These are phyloP conservation scores for Trachymyrmex septentrionalis DNA, from an alignment of 1,140 invertebrate species.

Conservation along the genomic window DNA sequence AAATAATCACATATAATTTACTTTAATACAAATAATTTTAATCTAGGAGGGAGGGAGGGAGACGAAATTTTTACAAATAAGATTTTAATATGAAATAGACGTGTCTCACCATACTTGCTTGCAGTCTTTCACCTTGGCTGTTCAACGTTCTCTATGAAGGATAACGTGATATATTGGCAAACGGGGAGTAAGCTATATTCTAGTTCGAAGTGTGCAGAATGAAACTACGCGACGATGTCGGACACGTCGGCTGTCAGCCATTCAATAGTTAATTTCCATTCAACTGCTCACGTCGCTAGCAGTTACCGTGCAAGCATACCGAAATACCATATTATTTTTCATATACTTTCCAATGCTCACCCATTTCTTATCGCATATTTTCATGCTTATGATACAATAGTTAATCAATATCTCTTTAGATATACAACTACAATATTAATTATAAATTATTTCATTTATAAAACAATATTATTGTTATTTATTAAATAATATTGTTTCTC, in stretches of 20 bases:
- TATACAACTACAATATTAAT: background rate
- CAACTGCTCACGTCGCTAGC: conserved; percentile 56
- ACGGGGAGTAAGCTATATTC: conserved; percentile 61
- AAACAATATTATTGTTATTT: background rate
- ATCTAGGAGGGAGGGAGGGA: too few relatives aligned
- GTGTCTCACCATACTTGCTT: background rate
- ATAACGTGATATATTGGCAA: conserved; percentile 67
- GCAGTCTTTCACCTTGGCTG: conserved; percentile 30
- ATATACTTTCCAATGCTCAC: background rate
- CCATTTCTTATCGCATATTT: conserved; percentile 9
- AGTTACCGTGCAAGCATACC: conserved; percentile 34
- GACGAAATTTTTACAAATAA: background rate
- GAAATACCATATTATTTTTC: conserved; percentile 28
- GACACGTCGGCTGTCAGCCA: conserved; percentile 75
- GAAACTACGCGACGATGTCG: conserved; percentile 67
- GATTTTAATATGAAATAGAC: conserved; percentile 20
- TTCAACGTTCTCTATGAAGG: conserved; percentile 59
- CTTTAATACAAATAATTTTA: background rate
- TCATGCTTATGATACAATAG: background rate
- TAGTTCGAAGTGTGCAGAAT: conserved; percentile 30
- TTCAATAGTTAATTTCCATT: conserved; percentile 81
- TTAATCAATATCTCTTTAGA: conserved; percentile 10
- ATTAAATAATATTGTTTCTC: background rate
- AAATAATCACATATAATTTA: background rate
- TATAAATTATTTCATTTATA: background rate